These are phyloP conservation scores for Syrmaticus mikado DNA, from an alignment of 2,113 vertebrate genomes.

Conservation along the genomic window DNA sequence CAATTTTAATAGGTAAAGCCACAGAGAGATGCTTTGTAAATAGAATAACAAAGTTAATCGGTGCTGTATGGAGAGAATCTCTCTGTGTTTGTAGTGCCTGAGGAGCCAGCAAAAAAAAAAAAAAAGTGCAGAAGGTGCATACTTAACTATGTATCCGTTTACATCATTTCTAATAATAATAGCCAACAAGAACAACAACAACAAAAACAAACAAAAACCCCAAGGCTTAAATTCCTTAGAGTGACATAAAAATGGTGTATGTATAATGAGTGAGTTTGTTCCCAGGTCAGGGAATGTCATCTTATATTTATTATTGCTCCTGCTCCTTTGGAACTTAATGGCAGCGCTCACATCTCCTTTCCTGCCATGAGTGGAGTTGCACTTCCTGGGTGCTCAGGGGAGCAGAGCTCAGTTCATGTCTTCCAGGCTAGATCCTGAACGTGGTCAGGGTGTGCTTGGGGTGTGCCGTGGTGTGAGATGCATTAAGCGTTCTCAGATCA, in stretches of 20 bases:
- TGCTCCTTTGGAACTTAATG: rapidly evolving
- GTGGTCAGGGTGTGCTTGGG: neutral
- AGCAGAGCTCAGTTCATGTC: neutral
- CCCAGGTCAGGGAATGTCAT: neutral
- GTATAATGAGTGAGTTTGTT: neutral
- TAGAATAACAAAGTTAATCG: neutral
- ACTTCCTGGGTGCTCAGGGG: neutral
- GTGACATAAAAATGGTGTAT: neutral
- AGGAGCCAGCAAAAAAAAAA: neutral
- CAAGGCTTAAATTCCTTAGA: neutral
- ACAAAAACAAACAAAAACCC: neutral
- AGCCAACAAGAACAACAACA: neutral
- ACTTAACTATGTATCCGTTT: neutral
- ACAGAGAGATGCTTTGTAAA: neutral
- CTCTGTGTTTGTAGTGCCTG: neutral
- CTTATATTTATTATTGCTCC: neutral
- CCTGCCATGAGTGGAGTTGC: neutral
- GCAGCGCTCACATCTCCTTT: neutral
- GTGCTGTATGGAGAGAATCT: neutral
- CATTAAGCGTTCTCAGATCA: neutral
- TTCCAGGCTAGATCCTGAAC: neutral
- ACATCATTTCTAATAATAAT: neutral
- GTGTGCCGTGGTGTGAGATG: rapidly evolving
- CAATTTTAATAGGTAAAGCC: neutral
- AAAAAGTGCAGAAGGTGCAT: neutral